Conservation (phyloP, 2,113 vertebrate genomes). For the Lanius ludovicianus region DNA sequence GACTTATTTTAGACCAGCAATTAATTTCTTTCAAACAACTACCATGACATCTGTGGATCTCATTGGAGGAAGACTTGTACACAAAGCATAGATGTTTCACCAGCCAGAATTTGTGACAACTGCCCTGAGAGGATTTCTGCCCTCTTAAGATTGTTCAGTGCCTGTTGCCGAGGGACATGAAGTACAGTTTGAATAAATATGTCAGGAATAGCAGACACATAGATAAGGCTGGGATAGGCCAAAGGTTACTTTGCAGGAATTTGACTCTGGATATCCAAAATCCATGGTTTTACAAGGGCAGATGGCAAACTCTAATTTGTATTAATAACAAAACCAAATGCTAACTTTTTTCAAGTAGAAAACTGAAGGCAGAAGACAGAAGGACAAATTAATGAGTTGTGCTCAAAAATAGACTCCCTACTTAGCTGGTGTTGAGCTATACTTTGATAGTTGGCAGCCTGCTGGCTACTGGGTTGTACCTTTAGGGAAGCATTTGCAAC, state of each 20-base stretch:
- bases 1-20: not conserved
- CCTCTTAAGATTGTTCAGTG: not conserved
- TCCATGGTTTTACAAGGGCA: not conserved
- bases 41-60: not conserved
- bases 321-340: not conserved
- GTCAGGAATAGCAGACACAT: not conserved
- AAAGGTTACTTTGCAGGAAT: not conserved
- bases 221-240: not conserved
- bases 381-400: not conserved
- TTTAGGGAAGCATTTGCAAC: not conserved
- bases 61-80: not conserved
- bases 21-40: not conserved
- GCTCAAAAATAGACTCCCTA: not conserved
- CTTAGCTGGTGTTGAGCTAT: not conserved
- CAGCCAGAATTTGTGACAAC: not conserved
- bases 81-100: not conserved
- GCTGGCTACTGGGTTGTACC: not conserved
- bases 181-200: not conserved
- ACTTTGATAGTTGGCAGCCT: not conserved
- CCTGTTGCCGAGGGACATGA: not conserved
- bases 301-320: not conserved
- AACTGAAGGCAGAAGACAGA: not conserved
- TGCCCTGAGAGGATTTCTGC: not conserved
- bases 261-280: not conserved
- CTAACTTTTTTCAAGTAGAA: not conserved